Conservation (phyloP, 2,113 vertebrate species). For the Hydropotes inermis region DNA sequence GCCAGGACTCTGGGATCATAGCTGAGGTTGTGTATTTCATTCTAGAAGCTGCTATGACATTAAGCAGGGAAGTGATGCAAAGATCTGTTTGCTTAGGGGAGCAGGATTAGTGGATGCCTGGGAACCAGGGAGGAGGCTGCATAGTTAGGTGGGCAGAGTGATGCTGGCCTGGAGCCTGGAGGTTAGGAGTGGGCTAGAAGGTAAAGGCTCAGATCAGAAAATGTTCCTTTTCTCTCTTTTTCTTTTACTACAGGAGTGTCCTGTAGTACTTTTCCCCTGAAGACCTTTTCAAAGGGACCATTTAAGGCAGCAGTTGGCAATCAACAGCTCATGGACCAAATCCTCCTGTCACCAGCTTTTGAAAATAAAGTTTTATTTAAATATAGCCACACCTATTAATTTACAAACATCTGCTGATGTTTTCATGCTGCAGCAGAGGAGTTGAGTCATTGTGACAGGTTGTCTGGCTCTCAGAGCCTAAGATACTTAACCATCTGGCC, state of each 20-base stretch:
- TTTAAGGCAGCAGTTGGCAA: too few relatives aligned
- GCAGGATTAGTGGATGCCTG: background rate
- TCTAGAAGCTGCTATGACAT: background rate
- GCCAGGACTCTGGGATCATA: background rate
- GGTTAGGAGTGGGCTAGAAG: rapidly evolving
- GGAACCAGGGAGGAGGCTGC: background rate
- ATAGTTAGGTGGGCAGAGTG: too few relatives aligned
- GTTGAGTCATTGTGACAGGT: rapidly evolving
- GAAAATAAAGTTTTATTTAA: background rate
- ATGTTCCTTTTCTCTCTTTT: background rate
- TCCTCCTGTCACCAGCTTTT: background rate
- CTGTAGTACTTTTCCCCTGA: background rate
- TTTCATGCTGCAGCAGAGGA: rapidly evolving
- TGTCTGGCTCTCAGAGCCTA: rapidly evolving
- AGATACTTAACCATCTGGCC: rapidly evolving
- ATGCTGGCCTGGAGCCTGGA: background rate
- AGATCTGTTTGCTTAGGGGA: background rate
- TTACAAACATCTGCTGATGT: too few relatives aligned
- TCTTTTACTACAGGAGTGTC: background rate
- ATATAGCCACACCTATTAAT: rapidly evolving
- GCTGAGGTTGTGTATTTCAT: background rate
- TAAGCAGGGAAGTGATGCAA: background rate
- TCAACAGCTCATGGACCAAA: background rate
- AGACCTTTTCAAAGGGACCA: background rate
- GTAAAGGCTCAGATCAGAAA: too few relatives aligned